Conservation (phyloP, 2,888 invertebrate species). For the Cremastobaeus sp. region DNA sequence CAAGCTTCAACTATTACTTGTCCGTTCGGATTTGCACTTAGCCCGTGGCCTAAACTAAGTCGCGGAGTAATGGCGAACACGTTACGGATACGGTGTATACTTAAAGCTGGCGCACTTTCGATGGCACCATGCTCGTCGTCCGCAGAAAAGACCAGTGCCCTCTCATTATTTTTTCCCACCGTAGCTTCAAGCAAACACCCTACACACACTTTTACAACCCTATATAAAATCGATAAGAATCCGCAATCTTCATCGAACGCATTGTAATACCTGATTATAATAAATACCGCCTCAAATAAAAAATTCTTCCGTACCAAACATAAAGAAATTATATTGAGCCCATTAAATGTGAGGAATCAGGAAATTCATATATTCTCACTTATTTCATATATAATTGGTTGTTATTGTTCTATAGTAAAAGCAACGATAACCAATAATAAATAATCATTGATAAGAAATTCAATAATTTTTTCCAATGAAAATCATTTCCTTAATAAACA, state of each 20-base stretch:
- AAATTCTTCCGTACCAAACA: too few species aligned
- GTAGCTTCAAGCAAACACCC: slow-evolving; percentile 62
- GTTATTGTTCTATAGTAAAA: too few species aligned
- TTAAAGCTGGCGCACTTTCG: slow-evolving; percentile 70
- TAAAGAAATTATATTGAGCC: too few species aligned
- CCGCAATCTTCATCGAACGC: slow-evolving; percentile 57
- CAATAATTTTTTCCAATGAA: too few species aligned
- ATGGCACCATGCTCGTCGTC: slow-evolving; percentile 65
- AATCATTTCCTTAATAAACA: too few species aligned
- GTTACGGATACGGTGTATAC: slow-evolving; percentile 79
- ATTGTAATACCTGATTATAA: slow-evolving; percentile 57
- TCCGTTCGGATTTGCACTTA: slow-evolving; percentile 72
- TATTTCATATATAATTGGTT: too few species aligned
- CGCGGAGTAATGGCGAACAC: slow-evolving; percentile 78
- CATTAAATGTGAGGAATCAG: too few species aligned
- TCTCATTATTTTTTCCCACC: slow-evolving; percentile 70
- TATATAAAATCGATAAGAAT: slow-evolving; percentile 58
- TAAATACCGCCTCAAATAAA: slow-evolving; percentile 55
- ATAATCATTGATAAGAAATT: too few species aligned
- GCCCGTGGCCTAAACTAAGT: slow-evolving; percentile 73
- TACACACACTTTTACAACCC: slow-evolving; percentile 48
- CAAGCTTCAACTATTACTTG: slow-evolving; percentile 75
- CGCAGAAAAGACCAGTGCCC: slow-evolving; percentile 50
- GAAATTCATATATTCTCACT: too few species aligned
- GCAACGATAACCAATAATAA: too few species aligned